Base-by-base conservation (phyloP, 2,113 vertebrate genomes). In the Paratilapia polleni region DNA sequence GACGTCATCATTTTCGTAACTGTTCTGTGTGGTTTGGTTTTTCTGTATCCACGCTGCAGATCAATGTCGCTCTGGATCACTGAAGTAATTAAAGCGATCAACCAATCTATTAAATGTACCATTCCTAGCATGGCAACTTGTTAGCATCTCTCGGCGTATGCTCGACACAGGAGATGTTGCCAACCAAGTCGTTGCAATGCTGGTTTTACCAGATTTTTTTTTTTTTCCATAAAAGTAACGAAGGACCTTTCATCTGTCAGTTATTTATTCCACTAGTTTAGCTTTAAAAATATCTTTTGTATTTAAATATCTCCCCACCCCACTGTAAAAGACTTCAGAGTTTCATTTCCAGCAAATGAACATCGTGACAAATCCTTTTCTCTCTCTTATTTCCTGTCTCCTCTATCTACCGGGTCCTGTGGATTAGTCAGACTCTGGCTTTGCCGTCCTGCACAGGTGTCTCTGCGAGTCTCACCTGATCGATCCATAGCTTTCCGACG, bases 401-500 rank as follows among this genome's bases (percentile, higher is more conserved):
- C 22, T 60, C n/a, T 81, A 15, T 6, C 19, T 9, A 49, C 28
- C 22, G 10, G 13, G 41, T 19, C 9, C 13, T 54, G 61, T 15
- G 1, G 6, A 36, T 31, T 17, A 41, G 11, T 14, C 36, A 49
- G 41, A 52, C 24, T 43, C 41, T 13, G 8, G 11, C 4, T 13
- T 43, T 43, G 14, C 12, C 41, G 8, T 43, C 41, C 24, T 70
- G 43, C 41, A 28, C 49, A 17, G 6, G 49, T 0, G 6, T 73
- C 43, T 31, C 26, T 28, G 4, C 13, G 43, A 4, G 3, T 3
- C 96, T 95, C 83, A 98, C 98, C 97, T 99, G 98, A 90, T 99
- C 98, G 56, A 99, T 99, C 98, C 98, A 99, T n/a, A 99, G 91
- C 78, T 99, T 99, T 74, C 98, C 98, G 26, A 99, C 98, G 0